A percentile compares a stretch with the other conserved stretches of the same genome.
These are phyloP conservation scores for Taeniopygia guttata DNA, from an alignment of 2,797 vertebrate species.

Conservation along the genomic window DNA sequence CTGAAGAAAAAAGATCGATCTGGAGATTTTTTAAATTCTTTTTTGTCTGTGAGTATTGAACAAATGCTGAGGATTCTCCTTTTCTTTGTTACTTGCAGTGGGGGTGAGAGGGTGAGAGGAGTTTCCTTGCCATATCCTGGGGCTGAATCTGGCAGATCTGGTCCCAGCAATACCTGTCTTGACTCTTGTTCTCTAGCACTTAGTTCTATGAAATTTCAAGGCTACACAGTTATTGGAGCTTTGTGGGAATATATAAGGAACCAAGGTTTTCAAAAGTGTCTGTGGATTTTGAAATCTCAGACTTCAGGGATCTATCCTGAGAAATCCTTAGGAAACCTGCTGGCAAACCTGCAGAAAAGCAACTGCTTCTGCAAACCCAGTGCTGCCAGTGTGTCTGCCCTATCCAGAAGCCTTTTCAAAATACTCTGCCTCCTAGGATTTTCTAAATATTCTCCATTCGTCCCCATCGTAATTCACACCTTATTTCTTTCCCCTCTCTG, in stretches of 20 bases:
- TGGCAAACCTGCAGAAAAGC: not conserved
- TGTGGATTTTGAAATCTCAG: not conserved
- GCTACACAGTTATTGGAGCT: not conserved
- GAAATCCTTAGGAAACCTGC: not conserved
- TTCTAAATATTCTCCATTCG: not conserved
- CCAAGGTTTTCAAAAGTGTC: not conserved
- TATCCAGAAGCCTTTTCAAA: not conserved
- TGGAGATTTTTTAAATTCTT: not conserved
- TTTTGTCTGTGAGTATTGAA: not conserved
- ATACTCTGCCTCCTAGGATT: constrained; percentile 22
- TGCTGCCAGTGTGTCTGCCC: not conserved
- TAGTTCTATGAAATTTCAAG: not conserved
- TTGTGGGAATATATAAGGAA: not conserved
- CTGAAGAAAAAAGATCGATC: not conserved
- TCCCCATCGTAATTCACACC: not conserved
- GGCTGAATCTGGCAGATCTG: not conserved
- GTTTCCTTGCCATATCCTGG: not conserved
- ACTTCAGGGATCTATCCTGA: not conserved
- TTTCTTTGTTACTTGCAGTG: not conserved
- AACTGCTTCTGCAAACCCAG: not conserved
- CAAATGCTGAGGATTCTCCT: not conserved
- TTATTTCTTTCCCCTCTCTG: not conserved
- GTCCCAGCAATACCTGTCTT: not conserved
- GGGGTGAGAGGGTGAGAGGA: not conserved
- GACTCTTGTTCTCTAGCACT: not conserved